phyloP scores from a whole-genome alignment of 2,888 invertebrate species.

The Arctia plantaginis region DNA sequence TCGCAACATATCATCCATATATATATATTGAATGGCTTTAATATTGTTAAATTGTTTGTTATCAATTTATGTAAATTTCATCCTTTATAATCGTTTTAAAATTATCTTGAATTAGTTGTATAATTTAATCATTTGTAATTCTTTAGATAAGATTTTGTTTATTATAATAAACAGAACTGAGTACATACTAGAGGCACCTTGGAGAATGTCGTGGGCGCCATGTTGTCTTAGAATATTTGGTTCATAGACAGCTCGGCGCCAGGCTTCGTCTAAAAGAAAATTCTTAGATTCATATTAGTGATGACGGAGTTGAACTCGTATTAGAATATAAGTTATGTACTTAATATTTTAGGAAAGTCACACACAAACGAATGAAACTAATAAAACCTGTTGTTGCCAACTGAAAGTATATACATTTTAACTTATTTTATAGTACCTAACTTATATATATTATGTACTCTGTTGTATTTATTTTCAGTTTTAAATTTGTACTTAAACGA shows the following conservation, averaged over 20 bases:
- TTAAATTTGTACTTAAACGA: neutral
- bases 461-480: neutral
- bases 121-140: neutral
- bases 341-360: neutral
- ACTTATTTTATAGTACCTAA: neutral
- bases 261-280: neutral
- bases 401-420: neutral
- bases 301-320: neutral
- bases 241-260: neutral
- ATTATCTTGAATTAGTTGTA: neutral
- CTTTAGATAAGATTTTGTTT: neutral
- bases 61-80: neutral
- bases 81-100: neutral
- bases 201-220: neutral
- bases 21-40: neutral
- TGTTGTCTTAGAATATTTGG: neutral
- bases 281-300: neutral
- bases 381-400: neutral
- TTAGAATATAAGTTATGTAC: neutral
- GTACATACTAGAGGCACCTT: neutral
- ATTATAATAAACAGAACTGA: neutral
- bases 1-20: no score
- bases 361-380: neutral
- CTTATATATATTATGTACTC: neutral
- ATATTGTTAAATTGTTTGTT: neutral